Conservation (phyloP, 2,888 invertebrate genomes). For the Callyntrura sp. region DNA sequence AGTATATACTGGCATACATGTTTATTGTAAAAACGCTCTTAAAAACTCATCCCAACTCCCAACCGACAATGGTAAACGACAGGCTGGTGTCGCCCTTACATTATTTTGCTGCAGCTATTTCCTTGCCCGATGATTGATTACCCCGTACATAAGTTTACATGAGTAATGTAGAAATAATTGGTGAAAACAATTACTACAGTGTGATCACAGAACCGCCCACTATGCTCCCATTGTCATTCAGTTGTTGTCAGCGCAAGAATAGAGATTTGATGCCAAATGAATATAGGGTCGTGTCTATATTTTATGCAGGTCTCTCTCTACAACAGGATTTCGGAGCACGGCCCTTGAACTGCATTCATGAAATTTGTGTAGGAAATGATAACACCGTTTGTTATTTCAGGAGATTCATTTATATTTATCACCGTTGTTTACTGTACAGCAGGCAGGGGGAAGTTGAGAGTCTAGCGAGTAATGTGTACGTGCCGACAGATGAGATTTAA, state of each 20-base stretch:
- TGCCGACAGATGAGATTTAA: neutral
- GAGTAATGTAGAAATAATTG: slow-evolving; percentile 73
- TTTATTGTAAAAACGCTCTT: slow-evolving; percentile 8
- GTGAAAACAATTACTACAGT: slow-evolving; percentile 68
- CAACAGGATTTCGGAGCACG: slow-evolving; percentile 43
- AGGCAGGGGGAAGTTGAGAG: neutral
- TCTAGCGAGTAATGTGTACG: neutral
- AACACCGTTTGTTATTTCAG: slow-evolving; percentile 24
- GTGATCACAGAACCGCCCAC: slow-evolving; percentile 61
- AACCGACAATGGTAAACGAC: neutral
- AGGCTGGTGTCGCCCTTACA: slow-evolving; percentile 34
- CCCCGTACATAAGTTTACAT: slow-evolving; percentile 32
- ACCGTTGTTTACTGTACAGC: neutral
- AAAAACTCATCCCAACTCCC: slow-evolving; percentile 28
- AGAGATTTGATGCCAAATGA: neutral
- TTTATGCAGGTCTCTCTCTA: neutral
- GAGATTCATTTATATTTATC: neutral
- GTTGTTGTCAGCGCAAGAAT: slow-evolving; percentile 10
- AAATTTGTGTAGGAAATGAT: slow-evolving; percentile 51
- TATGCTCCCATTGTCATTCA: slow-evolving; percentile 55
- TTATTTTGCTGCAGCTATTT: slow-evolving; percentile 32
- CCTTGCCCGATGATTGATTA: slow-evolving; percentile 73
- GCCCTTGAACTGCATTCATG: slow-evolving; percentile 53
- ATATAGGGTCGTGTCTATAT: neutral
- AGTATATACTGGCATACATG: neutral